Evolutionary conservation across 1,140 invertebrate genomes (phyloP).

Genomic region (Psilanteris sp.): DNA sequence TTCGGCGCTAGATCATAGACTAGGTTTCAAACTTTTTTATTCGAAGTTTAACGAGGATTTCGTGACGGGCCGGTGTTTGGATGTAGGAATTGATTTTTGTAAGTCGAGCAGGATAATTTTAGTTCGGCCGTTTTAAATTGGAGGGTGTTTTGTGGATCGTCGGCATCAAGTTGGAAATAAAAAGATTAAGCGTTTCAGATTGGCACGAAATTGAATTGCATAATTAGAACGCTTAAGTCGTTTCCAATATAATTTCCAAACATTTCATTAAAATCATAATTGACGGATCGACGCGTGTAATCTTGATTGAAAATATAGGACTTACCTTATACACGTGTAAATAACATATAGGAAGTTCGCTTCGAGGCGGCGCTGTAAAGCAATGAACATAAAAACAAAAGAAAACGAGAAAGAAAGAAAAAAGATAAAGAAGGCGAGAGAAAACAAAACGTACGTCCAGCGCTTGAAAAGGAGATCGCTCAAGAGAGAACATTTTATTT

Average conservation of each 20-base stretch:
- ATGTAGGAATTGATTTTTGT: constrained; percentile 45
- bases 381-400: too few species aligned
- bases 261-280: constrained; percentile 4
- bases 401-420: too few species aligned
- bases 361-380: too few species aligned
- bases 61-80: constrained; percentile 29
- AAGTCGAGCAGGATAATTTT: constrained; percentile 39
- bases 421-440: neutral
- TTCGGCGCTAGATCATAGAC: constrained; percentile 1
- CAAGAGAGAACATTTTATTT: constrained; percentile 12
- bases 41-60: constrained; percentile 36
- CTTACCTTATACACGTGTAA: constrained; percentile 30
- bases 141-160: constrained; percentile 24
- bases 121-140: constrained; percentile 31
- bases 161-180: constrained; percentile 19
- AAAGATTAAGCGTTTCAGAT: constrained; percentile 43
- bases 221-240: neutral
- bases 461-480: neutral
- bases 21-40: constrained; percentile 1
- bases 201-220: constrained; percentile 12
- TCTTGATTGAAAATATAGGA: constrained; percentile 24
- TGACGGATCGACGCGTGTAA: neutral
- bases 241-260: constrained; percentile 1
- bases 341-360: too few species aligned
- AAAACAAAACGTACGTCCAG: neutral